Percentiles rank a stretch among this genome's conserved stretches.
phyloP scores from a whole-genome alignment of 2,797 vertebrate genomes.

The Anniella stebbinsi region DNA sequence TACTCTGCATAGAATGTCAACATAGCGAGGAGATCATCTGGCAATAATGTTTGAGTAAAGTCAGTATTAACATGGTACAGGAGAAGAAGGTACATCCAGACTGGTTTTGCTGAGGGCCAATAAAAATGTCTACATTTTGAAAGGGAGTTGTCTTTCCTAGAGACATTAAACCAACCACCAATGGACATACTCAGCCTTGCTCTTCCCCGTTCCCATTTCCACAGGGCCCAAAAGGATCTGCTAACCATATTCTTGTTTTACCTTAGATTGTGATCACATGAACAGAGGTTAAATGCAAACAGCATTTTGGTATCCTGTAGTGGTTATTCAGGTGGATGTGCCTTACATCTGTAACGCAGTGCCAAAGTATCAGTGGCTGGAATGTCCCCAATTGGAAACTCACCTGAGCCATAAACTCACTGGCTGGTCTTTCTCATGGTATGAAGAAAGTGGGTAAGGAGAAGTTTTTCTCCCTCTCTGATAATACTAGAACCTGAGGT shows the following conservation, averaged over 20 bases:
- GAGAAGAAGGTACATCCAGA: neutral
- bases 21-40: neutral
- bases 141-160: neutral
- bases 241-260: neutral
- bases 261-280: neutral
- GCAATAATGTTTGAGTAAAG: neutral
- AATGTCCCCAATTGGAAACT: neutral
- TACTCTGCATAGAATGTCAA: neutral
- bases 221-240: neutral
- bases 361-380: neutral
- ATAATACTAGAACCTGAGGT: too few relatives aligned
- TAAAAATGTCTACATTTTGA: neutral
- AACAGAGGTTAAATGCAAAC: neutral
- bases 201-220: neutral
- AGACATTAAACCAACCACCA: neutral
- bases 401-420: neutral
- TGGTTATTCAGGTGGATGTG: neutral
- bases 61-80: neutral
- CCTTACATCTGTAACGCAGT: neutral
- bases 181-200: too few relatives aligned
- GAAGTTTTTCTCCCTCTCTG: too few relatives aligned
- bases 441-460: too few relatives aligned
- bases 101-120: neutral
- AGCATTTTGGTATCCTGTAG: neutral
- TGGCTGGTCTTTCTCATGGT: neutral